phyloP scores from a whole-genome alignment of 1,140 invertebrate genomes.

The Drosophila lini region DNA sequence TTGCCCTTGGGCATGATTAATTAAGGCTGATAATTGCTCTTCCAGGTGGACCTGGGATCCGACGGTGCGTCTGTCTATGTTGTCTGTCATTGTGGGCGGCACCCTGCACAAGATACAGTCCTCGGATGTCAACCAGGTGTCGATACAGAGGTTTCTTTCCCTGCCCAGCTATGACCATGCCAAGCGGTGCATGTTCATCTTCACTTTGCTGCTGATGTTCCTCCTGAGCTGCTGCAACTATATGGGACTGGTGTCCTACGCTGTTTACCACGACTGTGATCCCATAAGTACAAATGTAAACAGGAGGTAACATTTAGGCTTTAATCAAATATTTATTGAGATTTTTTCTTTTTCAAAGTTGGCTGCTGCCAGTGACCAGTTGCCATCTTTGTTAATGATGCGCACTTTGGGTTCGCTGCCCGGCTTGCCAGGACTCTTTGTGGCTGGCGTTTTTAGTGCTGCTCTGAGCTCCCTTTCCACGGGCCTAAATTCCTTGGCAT shows the following conservation, averaged over 20 bases:
- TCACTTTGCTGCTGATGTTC: constrained; percentile 87
- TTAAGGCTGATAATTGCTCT: constrained; percentile 15
- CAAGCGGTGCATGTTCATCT: constrained; percentile 85
- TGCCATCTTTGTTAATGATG: constrained; percentile 91
- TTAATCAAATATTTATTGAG: background rate
- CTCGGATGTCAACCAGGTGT: constrained; percentile 93
- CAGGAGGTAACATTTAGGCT: constrained; percentile 49
- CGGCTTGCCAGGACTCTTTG: constrained; percentile 92
- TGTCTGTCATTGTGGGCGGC: constrained; percentile 91
- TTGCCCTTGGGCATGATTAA: constrained; percentile 1
- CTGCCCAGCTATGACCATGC: constrained; percentile 70
- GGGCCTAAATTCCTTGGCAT: constrained; percentile 95
- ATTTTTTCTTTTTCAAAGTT: constrained; percentile 67
- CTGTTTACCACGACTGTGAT: constrained; percentile 91
- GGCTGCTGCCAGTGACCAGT: constrained; percentile 89
- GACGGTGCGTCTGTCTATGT: constrained; percentile 90
- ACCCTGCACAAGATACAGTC: constrained; percentile 94
- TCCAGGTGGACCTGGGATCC: constrained; percentile 89
- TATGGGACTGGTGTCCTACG: constrained; percentile 92
- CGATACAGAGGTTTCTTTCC: constrained; percentile 91
- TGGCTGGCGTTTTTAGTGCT: constrained; percentile 94
- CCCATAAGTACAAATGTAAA: constrained; percentile 87
- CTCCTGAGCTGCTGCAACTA: constrained; percentile 89
- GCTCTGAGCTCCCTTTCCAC: constrained; percentile 96
- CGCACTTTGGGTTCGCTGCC: constrained; percentile 89